Evolutionary conservation across 2,797 vertebrate species (phyloP).

Genomic region (Ceyx erithaca): DNA sequence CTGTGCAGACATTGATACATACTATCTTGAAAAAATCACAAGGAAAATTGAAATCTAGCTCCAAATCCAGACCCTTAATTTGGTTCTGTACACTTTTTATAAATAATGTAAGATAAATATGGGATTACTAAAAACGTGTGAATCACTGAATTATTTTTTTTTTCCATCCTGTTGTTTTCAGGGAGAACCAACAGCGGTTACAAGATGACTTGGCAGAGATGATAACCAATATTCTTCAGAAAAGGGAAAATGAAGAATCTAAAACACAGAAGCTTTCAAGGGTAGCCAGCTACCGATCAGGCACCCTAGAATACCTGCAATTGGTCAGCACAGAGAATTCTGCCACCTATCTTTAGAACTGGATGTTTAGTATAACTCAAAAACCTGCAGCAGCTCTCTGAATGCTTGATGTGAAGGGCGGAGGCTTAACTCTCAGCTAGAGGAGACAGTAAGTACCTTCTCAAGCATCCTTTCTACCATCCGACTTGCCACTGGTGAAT

Average conservation of each 20-base stretch:
- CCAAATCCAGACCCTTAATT: not conserved
- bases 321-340: constrained; percentile 83
- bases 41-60: not conserved
- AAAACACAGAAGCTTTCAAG: constrained; percentile 74
- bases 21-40: not conserved
- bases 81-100: not conserved
- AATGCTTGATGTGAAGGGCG: not conserved
- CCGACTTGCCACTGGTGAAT: not conserved
- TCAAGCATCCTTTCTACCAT: not conserved
- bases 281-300: constrained; percentile 78
- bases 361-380: not conserved
- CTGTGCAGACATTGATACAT: not conserved
- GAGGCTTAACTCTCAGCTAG: not conserved
- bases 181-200: constrained; percentile 94
- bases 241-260: constrained; percentile 74
- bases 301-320: constrained; percentile 90
- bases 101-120: not conserved
- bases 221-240: constrained; percentile 86
- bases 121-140: not conserved
- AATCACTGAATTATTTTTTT: not conserved
- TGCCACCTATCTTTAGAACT: constrained; percentile 84
- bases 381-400: not conserved
- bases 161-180: constrained; percentile 53
- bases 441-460: not conserved
- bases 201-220: constrained; percentile 92